Percentiles rank a stretch among this genome's conserved stretches.
phyloP scores from a whole-genome alignment of 2,888 invertebrate genomes.

The Antheraea assamensis region DNA sequence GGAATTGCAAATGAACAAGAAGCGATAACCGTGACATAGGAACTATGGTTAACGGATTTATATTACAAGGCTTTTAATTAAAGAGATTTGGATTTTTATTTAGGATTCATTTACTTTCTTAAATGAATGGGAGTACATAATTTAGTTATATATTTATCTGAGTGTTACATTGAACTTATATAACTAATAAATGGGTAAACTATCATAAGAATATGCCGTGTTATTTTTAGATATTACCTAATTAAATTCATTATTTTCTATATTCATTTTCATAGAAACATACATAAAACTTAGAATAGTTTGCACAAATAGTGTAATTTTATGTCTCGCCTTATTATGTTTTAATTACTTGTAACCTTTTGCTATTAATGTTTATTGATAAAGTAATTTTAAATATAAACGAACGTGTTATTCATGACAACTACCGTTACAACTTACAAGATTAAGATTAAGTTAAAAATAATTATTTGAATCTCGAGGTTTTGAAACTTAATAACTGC shows the following conservation, averaged over 20 bases:
- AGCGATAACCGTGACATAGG: slow-evolving; percentile 20
- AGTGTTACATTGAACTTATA: neutral
- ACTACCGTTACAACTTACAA: neutral
- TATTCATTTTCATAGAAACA: too few species aligned
- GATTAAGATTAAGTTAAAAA: neutral
- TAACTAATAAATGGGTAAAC: neutral
- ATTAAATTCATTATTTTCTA: too few species aligned
- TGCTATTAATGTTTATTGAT: neutral
- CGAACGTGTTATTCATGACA: neutral
- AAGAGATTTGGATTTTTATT: neutral
- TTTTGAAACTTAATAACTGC: too few species aligned
- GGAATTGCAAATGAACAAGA: slow-evolving; percentile 16
- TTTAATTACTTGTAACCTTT: neutral
- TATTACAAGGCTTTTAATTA: slow-evolving; percentile 24
- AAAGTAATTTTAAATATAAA: neutral
- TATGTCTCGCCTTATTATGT: neutral
- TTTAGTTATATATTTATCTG: neutral
- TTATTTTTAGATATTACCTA: too few species aligned
- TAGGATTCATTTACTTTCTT: neutral
- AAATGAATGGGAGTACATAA: neutral
- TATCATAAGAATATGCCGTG: neutral
- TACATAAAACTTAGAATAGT: too few species aligned
- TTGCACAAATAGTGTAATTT: too few species aligned
- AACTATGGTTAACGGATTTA: slow-evolving; percentile 24
- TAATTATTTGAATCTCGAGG: neutral